phyloP scores from a whole-genome alignment of 2,797 vertebrate species.

The Anguilla megastoma region DNA sequence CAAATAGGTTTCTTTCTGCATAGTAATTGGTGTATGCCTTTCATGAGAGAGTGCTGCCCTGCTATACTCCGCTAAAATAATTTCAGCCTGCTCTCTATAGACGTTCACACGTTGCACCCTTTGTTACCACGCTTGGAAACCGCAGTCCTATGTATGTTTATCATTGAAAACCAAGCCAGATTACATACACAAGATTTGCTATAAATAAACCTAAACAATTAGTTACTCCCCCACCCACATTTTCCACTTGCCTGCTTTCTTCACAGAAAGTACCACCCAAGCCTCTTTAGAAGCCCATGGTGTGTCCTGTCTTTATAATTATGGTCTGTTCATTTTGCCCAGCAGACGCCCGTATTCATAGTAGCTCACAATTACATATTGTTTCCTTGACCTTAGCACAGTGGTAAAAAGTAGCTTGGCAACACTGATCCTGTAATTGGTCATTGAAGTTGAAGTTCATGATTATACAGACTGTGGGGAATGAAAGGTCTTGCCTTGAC shows the following conservation, averaged over 20 bases:
- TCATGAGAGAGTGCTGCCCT: neutral
- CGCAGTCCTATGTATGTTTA: neutral
- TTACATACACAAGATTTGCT: neutral
- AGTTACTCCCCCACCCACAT: neutral
- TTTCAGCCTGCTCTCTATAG: neutral
- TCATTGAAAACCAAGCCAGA: neutral
- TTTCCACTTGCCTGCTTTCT: neutral
- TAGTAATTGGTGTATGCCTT: neutral
- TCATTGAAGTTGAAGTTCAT: conserved; percentile 57
- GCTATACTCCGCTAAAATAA: neutral
- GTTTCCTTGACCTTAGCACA: conserved; percentile 43
- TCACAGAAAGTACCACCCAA: neutral
- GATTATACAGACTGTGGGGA: conserved; percentile 48
- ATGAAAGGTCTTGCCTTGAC: conserved; percentile 11
- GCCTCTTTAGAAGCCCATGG: neutral
- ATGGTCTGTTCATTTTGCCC: neutral
- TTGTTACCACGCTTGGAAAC: neutral
- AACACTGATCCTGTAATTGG: conserved; percentile 39
- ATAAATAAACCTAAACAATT: neutral
- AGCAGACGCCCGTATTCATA: conserved; percentile 25
- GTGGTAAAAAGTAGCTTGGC: conserved; percentile 48
- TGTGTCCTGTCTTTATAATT: conserved; percentile 1
- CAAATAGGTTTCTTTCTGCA: neutral
- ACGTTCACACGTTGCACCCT: neutral
- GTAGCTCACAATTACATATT: conserved; percentile 37